Evolutionary conservation across 1,140 invertebrate species (phyloP), one percentile per base, ranked within the genome.

Genomic region (Drosophila oshimai): DNA sequence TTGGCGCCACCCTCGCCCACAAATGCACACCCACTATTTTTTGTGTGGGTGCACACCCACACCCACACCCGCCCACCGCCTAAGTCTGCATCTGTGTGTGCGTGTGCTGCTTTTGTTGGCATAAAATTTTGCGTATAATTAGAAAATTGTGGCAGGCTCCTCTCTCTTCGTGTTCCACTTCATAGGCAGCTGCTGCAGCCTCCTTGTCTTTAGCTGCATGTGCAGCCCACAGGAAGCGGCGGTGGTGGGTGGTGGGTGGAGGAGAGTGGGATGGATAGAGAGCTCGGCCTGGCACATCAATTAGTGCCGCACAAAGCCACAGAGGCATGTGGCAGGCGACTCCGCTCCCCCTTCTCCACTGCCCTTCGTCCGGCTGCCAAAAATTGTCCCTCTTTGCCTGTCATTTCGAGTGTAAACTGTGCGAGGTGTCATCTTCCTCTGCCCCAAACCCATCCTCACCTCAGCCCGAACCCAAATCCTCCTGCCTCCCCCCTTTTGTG

Each of bases 121-220:
- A 87, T 74, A 87, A 50, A 87, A 87, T 88, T 88, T 88, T 88
- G 80, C 83, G 83, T 88, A 81, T 87, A 87, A 87, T 87, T 87
- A 87, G 81, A 87, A 87, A 87, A 87, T 87, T 88, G 83, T 74
- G 83, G 81, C 81, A 77, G 68, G 68, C 67, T 86, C 58, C 83
- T 65, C 61, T 50, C 20, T 26, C 47, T 33, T 74, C 33, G 28
- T 15, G 34, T 64, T 20, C 58, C 61, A 26, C n/a, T 64, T 62
- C 42, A 64, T 13, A 65, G 49, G 29, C 74, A 79, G 69, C 58
- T 74, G 79, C 51, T 60, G 80, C 79, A 73, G 72, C 39, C 33
- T 20, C 45, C 62, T 42, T 37, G 45, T 47, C 54, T 78, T 65
- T 28, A 41, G 50, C 17, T 65, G 57, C 22, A 46, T 26, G 42